Evolutionary conservation across 1,140 invertebrate species (phyloP).

Genomic region (Nymphalis io): DNA sequence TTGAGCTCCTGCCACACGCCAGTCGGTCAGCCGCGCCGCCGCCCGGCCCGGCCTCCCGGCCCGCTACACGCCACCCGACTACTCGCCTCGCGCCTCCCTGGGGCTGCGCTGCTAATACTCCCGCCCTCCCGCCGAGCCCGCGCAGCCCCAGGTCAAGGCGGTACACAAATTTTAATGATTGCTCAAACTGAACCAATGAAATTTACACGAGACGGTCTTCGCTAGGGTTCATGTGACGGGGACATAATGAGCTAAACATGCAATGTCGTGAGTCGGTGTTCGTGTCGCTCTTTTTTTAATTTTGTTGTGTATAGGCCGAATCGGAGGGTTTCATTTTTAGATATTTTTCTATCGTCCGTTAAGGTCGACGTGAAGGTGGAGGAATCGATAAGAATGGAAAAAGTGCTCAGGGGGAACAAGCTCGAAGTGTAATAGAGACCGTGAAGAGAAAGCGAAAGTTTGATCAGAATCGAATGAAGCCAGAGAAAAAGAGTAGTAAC

Average conservation of each 20-base stretch:
- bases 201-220: slow-evolving; percentile 73
- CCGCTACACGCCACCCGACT: slow-evolving; percentile 61
- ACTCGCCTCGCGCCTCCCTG: slow-evolving; percentile 55
- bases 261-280: slow-evolving; percentile 74
- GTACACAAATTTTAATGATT: slow-evolving; percentile 68
- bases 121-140: slow-evolving; percentile 39
- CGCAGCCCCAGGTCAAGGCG: slow-evolving; percentile 68
- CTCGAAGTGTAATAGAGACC: slow-evolving; percentile 67
- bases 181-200: slow-evolving; percentile 70
- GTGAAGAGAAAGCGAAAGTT: slow-evolving; percentile 67
- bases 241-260: slow-evolving; percentile 77
- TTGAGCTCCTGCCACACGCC: slow-evolving; percentile 87
- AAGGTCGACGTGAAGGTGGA: slow-evolving; percentile 56
- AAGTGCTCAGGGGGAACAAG: slow-evolving; percentile 68
- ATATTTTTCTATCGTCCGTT: slow-evolving; percentile 51
- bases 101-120: slow-evolving; percentile 52
- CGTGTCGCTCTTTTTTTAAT: slow-evolving; percentile 55
- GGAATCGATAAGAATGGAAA: slow-evolving; percentile 55
- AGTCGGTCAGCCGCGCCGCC: slow-evolving; percentile 68
- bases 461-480: slow-evolving; percentile 60
- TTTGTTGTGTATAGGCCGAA: slow-evolving; percentile 64
- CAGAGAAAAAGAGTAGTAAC: slow-evolving; percentile 52
- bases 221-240: slow-evolving; percentile 76
- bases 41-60: slow-evolving; percentile 46
- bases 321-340: slow-evolving; percentile 39